Conservation (phyloP, 2,113 vertebrate genomes). For the Poicephalus meyeri region DNA sequence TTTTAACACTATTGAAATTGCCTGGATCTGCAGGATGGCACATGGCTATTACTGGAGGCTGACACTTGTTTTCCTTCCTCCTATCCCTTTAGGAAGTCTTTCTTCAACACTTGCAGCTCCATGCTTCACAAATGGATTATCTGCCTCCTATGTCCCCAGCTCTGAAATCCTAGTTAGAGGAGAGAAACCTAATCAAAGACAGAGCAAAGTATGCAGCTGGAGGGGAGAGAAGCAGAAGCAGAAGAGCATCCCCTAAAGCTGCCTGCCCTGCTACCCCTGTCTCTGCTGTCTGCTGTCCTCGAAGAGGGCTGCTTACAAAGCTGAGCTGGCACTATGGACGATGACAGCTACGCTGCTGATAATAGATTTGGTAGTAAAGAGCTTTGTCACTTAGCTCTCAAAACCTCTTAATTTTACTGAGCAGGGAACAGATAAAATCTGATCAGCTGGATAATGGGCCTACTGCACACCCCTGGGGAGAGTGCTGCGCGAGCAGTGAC, state of each 20-base stretch:
- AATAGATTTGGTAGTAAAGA: not conserved
- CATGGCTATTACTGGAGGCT: fast-evolving
- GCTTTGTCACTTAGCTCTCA: not conserved
- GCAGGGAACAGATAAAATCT: not conserved
- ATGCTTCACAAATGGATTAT: not conserved
- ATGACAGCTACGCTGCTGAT: not conserved
- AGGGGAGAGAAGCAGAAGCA: not conserved
- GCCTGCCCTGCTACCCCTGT: not conserved
- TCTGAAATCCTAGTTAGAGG: not conserved
- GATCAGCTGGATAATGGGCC: not conserved
- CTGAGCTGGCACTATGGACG: not conserved
- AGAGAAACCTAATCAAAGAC: not conserved
- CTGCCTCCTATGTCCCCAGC: fast-evolving
- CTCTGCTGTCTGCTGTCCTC: fast-evolving
- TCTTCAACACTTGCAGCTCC: not conserved
- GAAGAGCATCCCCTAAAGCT: not conserved
- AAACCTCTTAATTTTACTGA: not conserved
- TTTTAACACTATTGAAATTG: not conserved
- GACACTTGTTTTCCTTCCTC: not conserved
- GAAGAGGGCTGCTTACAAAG: fast-evolving
- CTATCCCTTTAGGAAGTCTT: not conserved
- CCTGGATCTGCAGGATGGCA: not conserved
- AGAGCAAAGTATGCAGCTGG: not conserved
- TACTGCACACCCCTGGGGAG: not conserved
- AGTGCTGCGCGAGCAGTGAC: not conserved